Evolutionary conservation across 2,113 vertebrate species (phyloP).

Genomic region (Microcebus lehilahytsara): DNA sequence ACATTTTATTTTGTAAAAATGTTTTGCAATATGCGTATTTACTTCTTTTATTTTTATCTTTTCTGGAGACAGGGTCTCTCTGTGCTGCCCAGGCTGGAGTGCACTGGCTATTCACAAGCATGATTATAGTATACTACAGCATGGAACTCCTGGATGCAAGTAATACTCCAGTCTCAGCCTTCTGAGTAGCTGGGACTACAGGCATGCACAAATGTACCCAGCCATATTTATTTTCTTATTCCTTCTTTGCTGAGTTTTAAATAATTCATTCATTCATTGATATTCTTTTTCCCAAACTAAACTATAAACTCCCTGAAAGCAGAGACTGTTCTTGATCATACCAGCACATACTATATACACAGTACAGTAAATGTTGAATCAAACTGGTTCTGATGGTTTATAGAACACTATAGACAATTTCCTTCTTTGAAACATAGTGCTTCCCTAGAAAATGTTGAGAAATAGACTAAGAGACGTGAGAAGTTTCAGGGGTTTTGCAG

Average conservation of each 20-base stretch:
- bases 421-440: slow-evolving; percentile 31
- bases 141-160: not conserved
- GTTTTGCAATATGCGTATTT: not conserved
- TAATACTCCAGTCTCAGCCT: too few relatives aligned
- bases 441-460: not conserved
- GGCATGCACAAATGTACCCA: too few relatives aligned
- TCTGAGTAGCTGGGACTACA: too few relatives aligned
- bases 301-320: not conserved
- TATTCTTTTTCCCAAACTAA: slow-evolving; percentile 2
- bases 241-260: not conserved
- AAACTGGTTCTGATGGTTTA: not conserved
- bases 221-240: not conserved
- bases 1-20: not conserved
- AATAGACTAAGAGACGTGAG: too few relatives aligned
- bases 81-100: not conserved
- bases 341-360: not conserved
- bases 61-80: not conserved
- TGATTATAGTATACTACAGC: not conserved
- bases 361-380: not conserved
- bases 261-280: not conserved
- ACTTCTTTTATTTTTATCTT: not conserved
- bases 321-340: not conserved
- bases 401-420: not conserved
- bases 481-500: too few relatives aligned
- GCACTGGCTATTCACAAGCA: not conserved